phyloP scores from a whole-genome alignment of 2,113 vertebrate species.

The Forbesichthys agassizii region DNA sequence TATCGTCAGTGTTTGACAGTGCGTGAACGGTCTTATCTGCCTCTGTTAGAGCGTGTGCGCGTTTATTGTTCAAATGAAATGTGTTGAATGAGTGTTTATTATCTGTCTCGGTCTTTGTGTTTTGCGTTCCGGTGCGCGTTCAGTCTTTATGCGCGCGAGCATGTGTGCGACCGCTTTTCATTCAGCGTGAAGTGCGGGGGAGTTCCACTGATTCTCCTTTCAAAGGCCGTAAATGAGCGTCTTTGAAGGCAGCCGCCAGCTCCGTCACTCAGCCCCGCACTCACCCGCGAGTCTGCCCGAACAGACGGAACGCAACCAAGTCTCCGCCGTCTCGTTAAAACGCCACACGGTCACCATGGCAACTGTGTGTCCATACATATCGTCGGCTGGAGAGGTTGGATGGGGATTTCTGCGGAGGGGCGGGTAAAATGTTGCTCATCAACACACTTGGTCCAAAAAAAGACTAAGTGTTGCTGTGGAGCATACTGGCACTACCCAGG shows the following conservation, averaged over 20 bases:
- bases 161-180: slow-evolving; percentile 63
- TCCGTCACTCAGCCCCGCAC: slow-evolving; percentile 57
- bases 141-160: slow-evolving; percentile 51
- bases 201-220: slow-evolving; percentile 66
- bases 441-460: slow-evolving; percentile 64
- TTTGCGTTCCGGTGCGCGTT: slow-evolving; percentile 52
- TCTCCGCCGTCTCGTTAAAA: slow-evolving; percentile 65
- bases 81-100: slow-evolving; percentile 47
- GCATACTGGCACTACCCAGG: slow-evolving; percentile 41
- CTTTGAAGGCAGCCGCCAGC: slow-evolving; percentile 53
- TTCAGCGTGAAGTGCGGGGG: slow-evolving; percentile 72
- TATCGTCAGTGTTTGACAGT: neutral
- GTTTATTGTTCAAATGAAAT: neutral
- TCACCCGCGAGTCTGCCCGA: slow-evolving; percentile 69
- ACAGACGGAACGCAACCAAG: slow-evolving; percentile 58
- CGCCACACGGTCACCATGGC: slow-evolving; percentile 73
- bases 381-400: slow-evolving; percentile 62
- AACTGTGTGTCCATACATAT: slow-evolving; percentile 73
- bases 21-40: neutral
- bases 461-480: slow-evolving; percentile 53
- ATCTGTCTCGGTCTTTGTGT: slow-evolving; percentile 63
- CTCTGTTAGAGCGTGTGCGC: neutral
- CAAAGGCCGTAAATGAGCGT: slow-evolving; percentile 63
- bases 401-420: slow-evolving; percentile 62
- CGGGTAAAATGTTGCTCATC: slow-evolving; percentile 67